Percentiles rank a stretch among this genome's conserved stretches.
phyloP scores from a whole-genome alignment of 2,113 vertebrate genomes.

The Alligator sinensis region DNA sequence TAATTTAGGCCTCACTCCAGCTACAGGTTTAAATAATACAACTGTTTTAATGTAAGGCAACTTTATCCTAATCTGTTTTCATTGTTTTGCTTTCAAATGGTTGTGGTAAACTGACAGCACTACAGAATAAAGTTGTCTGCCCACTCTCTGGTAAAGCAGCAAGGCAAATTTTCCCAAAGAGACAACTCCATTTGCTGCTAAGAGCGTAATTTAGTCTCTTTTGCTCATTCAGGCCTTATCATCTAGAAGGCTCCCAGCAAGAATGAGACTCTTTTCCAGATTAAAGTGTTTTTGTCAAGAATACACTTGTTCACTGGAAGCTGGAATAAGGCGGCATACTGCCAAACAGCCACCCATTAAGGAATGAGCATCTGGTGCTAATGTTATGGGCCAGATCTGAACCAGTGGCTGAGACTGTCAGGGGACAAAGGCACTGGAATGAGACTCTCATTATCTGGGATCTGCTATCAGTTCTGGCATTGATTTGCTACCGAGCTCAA shows the following conservation, averaged over 20 bases:
- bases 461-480: neutral
- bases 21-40: neutral
- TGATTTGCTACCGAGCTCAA: neutral
- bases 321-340: neutral
- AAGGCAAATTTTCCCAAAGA: neutral
- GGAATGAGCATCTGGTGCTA: neutral
- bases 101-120: neutral
- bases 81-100: neutral
- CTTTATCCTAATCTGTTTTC: neutral
- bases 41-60: neutral
- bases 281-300: neutral
- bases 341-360: neutral
- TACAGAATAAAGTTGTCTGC: accelerated
- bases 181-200: neutral
- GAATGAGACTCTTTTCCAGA: neutral
- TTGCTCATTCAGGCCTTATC: neutral
- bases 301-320: neutral
- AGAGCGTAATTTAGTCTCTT: neutral
- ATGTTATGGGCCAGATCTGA: neutral
- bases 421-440: neutral
- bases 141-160: neutral
- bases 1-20: neutral
- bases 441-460: neutral
- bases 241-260: neutral
- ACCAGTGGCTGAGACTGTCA: neutral